A percentile compares a stretch with the other conserved stretches of the same genome.
phyloP scores from a whole-genome alignment of 92 coral and sea anemone species.

The Epizoanthus ramosus region DNA sequence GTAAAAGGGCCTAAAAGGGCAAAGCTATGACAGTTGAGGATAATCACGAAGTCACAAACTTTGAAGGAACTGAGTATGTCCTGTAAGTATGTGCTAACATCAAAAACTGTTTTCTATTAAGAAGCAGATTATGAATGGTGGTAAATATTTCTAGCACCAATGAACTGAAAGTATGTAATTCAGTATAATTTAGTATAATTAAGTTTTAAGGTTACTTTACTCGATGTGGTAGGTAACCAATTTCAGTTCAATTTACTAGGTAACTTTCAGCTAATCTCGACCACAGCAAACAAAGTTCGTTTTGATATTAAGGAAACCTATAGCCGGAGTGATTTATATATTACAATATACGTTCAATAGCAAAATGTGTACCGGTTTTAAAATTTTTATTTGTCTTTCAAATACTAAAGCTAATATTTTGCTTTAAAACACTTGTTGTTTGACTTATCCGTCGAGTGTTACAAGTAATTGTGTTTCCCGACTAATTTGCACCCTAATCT shows the following conservation, averaged over 20 bases:
- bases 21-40: neutral
- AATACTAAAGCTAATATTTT: too few relatives aligned
- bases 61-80: neutral
- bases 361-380: too few relatives aligned
- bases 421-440: too few relatives aligned
- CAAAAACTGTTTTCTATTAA: slow-evolving; percentile 12
- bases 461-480: too few relatives aligned
- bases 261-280: too few relatives aligned
- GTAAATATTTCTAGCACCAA: neutral
- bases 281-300: too few relatives aligned
- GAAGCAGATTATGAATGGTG: neutral
- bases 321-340: too few relatives aligned
- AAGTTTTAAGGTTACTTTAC: slow-evolving; percentile 14
- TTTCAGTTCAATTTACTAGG: neutral
- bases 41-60: neutral
- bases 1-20: slow-evolving; percentile 4
- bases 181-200: neutral
- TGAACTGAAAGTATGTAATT: slow-evolving; percentile 14
- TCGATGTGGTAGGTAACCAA: slow-evolving; percentile 27
- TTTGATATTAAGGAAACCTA: too few relatives aligned
- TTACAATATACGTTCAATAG: too few relatives aligned
- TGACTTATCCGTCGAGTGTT: too few relatives aligned
- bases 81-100: too few relatives aligned
- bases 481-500: neutral
- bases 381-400: too few relatives aligned